Base-by-base conservation (phyloP, 2,113 vertebrate genomes). In the Fulica atra region DNA sequence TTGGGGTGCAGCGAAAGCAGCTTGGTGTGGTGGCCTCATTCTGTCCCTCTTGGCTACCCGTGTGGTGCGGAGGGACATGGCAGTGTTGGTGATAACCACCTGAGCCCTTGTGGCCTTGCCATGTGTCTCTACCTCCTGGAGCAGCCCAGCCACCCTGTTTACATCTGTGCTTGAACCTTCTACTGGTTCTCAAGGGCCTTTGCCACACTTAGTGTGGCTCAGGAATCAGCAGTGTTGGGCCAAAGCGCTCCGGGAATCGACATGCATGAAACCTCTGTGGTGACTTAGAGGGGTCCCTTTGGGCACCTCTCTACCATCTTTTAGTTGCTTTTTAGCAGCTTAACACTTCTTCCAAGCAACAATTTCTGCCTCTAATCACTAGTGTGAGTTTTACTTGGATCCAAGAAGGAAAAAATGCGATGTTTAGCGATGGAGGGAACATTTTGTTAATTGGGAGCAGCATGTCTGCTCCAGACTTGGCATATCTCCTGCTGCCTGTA, bases 381-480 rank as follows among this genome's bases (percentile, higher is more conserved):
- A 13, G 69, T 26, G 70, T 26, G 36, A 88, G 80, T 80, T 71
- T 71, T 73, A 19, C 33, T 73, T 65, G 78, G 92, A 69, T 93
- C 44, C 36, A 28, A 61, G 73, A 17, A 63, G 81, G 69, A 24
- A 38, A 64, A 68, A 88, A 54, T 26, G 57, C 51, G 40, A 38
- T 35, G 92, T 91, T 94, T 79, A 50, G 84, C 15, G 84, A 25
- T 20, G 81, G 88, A 14, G 16, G 74, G 89, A 95, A 90, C 79
- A n/a, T 87, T 69, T 48, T 74, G 74, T 81, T 95, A 89, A 93
- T 91, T 95, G 95, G 74, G 85, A 87, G 90, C 96, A 87, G 95
- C 72, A 18, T 78, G 73, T 26, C 3, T 65, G 91, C 86, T 95
- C 70, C 90, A 79, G 86, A 29, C 74, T 74, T 91, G 95, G 95